Conservation (phyloP, 2,797 vertebrate species). For the Tachyglossus aculeatus region DNA sequence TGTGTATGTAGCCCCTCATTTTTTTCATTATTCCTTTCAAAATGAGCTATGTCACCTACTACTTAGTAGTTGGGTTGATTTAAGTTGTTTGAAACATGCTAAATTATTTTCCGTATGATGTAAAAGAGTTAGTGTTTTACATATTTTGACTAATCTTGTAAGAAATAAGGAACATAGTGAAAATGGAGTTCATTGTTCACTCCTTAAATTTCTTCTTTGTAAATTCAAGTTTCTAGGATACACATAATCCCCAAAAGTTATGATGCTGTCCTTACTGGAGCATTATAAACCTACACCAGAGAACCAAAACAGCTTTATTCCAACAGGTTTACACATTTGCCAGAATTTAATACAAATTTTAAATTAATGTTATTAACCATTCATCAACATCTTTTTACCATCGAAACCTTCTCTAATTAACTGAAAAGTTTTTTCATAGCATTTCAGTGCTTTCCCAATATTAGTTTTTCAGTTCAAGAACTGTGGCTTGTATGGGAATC, state of each 20-base stretch:
- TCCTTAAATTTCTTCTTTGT: conserved; percentile 5
- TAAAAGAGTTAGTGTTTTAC: no score
- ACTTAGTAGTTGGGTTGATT: no score
- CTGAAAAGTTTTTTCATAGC: conserved; percentile 16
- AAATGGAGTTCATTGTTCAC: neutral
- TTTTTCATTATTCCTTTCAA: no score
- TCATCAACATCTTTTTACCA: conserved; percentile 32
- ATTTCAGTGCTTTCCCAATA: conserved; percentile 24
- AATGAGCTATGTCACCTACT: no score
- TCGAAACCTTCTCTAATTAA: conserved; percentile 26
- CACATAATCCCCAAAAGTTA: neutral
- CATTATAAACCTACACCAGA: no score
- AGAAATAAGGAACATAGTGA: conserved; percentile 10
- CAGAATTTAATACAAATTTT: neutral
- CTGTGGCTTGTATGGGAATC: conserved; percentile 40
- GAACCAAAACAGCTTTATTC: neutral
- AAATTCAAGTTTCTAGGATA: neutral
- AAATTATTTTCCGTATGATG: no score
- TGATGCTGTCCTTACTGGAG: neutral
- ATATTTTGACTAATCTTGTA: conserved; percentile 12
- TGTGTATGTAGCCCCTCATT: no score
- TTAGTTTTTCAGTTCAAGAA: conserved; percentile 37
- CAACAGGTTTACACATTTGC: neutral
- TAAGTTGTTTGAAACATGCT: no score
- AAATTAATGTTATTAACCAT: no score